Percentiles rank a stretch among this genome's conserved stretches.
Conservation (phyloP, 1,140 invertebrate species). For the Homalodisca vitripennis region DNA sequence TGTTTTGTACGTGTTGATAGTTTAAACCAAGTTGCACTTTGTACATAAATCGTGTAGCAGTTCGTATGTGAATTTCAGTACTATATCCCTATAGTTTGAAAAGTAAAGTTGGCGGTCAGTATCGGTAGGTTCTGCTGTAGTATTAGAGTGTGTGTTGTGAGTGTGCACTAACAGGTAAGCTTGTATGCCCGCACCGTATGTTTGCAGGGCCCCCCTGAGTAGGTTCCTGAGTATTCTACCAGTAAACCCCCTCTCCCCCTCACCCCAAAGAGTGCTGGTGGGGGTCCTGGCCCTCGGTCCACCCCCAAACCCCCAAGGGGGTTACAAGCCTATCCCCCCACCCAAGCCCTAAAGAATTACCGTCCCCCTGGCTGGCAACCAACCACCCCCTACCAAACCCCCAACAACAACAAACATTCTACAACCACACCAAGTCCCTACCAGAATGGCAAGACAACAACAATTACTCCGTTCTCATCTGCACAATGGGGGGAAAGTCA, state of each 20-base stretch:
- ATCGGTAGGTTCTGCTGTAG: neutral
- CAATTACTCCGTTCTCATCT: conserved; percentile 48
- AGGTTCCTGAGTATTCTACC: conserved; percentile 40
- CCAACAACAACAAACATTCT: conserved; percentile 43
- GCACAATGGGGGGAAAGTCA: conserved; percentile 56
- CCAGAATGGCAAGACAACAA: conserved; percentile 47
- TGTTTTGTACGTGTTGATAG: too few relatives aligned
- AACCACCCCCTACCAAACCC: conserved; percentile 44
- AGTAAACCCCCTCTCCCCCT: conserved; percentile 50
- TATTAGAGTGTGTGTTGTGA: neutral
- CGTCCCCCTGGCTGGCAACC: conserved; percentile 64
- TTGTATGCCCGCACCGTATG: neutral
- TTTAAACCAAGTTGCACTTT: too few relatives aligned
- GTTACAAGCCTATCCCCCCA: conserved; percentile 86
- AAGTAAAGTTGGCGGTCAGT: neutral
- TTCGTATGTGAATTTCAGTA: too few relatives aligned
- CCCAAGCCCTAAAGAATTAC: conserved; percentile 90
- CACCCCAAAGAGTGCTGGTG: too few relatives aligned
- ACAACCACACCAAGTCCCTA: conserved; percentile 52
- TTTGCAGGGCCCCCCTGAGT: conserved; percentile 45
- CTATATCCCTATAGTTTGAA: too few relatives aligned
- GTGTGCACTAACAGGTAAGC: neutral
- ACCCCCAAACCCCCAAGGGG: conserved; percentile 46
- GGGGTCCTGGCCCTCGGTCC: too few relatives aligned
- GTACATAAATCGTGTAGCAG: too few relatives aligned